Percentiles rank a stretch among this genome's conserved stretches.
These are phyloP conservation scores for Botia kubotai DNA, from an alignment of 2,797 vertebrate species.

Conservation along the genomic window DNA sequence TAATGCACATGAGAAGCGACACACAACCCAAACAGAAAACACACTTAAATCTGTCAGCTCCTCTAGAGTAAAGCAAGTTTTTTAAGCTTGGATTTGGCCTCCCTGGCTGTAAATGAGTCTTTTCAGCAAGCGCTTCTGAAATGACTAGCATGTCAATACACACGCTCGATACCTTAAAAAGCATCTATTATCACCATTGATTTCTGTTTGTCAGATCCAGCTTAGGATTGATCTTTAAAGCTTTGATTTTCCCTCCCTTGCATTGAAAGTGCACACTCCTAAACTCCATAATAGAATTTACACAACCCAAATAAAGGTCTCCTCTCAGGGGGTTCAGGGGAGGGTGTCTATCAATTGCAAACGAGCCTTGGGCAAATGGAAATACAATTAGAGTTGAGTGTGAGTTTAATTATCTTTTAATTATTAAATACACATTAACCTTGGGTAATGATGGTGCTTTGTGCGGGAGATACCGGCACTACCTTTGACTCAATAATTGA, in stretches of 20 bases:
- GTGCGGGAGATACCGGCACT: conserved; percentile 37
- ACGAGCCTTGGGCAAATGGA: conserved; percentile 60
- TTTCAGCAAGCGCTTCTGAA: conserved; percentile 25
- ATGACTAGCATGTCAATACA: conserved; percentile 48
- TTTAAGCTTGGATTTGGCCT: conserved; percentile 34
- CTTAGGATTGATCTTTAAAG: conserved; percentile 46
- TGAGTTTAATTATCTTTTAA: conserved; percentile 67
- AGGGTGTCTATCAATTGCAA: conserved; percentile 37
- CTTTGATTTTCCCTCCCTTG: conserved; percentile 11
- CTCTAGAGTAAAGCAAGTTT: conserved; percentile 22
- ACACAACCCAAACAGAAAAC: not conserved
- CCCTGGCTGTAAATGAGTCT: conserved; percentile 30
- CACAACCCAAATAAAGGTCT: conserved; percentile 33
- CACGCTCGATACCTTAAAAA: conserved; percentile 51
- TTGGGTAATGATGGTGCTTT: conserved; percentile 67
- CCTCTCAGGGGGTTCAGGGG: conserved; percentile 18
- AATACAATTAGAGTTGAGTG: conserved; percentile 66
- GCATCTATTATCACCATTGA: conserved; percentile 58
- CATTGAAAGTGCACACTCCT: conserved; percentile 7
- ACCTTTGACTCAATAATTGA: conserved; percentile 60
- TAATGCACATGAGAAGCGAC: conserved; percentile 28
- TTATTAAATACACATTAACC: conserved; percentile 77
- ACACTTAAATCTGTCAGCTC: conserved; percentile 8
- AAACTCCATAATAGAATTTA: conserved; percentile 44
- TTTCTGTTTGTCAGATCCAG: conserved; percentile 55